Percentiles rank a stretch among this genome's conserved stretches.
These are phyloP conservation scores for Chloroceryle aenea DNA, from an alignment of 2,113 vertebrate genomes.

Conservation along the genomic window DNA sequence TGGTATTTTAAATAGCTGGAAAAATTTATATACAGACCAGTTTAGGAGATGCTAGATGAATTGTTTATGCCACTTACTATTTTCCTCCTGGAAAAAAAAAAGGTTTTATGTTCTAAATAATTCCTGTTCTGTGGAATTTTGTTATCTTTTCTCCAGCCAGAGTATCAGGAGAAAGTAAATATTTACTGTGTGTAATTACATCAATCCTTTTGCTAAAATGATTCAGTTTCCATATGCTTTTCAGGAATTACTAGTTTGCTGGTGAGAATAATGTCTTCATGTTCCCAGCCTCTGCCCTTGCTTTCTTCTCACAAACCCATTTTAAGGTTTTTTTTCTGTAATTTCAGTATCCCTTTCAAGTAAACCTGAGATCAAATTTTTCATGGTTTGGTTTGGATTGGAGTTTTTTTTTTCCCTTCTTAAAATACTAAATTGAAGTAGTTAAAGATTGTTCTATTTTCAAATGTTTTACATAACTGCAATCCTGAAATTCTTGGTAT, in stretches of 20 bases:
- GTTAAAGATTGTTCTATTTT: not conserved
- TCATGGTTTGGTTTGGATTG: not conserved
- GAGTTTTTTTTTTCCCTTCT: not conserved
- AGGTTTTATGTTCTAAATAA: not conserved
- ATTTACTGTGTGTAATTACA: not conserved
- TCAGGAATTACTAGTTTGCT: not conserved
- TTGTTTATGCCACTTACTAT: not conserved
- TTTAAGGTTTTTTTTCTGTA: not conserved
- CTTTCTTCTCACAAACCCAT: not conserved
- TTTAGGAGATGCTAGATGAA: not conserved
- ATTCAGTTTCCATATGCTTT: not conserved
- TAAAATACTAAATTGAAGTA: not conserved
- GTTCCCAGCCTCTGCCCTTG: not conserved
- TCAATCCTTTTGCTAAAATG: not conserved
- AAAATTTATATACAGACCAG: not conserved
- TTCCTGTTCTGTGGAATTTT: not conserved
- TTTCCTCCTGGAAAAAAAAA: not conserved
- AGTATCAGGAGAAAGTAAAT: not conserved
- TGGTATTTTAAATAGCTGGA: not conserved
- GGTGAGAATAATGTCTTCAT: not conserved
- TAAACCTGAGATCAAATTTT: not conserved
- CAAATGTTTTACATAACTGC: not conserved
- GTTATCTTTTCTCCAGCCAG: not conserved
- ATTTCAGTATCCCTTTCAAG: not conserved
- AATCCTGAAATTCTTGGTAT: not conserved